Conservation (phyloP, 2,797 vertebrate genomes). For the Phaenicophaeus curvirostris region DNA sequence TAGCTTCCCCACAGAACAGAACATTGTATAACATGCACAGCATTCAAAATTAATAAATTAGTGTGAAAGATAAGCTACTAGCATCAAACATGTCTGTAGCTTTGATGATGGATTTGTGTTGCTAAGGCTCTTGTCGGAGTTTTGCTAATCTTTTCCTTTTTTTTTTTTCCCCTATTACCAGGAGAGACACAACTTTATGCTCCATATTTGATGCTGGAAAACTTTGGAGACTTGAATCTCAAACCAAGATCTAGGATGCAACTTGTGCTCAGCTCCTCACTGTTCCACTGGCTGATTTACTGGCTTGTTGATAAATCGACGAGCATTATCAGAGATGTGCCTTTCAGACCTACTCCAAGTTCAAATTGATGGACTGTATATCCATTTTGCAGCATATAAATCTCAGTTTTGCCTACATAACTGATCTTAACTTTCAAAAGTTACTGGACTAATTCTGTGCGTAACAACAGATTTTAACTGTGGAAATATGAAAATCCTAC, state of each 20-base stretch:
- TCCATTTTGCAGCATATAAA: not conserved
- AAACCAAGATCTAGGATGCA: not conserved
- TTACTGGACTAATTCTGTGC: not conserved
- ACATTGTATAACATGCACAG: not conserved
- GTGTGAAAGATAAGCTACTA: constrained; percentile 46
- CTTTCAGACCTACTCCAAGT: not conserved
- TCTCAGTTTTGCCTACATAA: not conserved
- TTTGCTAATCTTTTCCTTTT: not conserved
- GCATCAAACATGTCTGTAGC: constrained; percentile 25
- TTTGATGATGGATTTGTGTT: constrained; percentile 58
- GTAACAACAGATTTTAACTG: not conserved
- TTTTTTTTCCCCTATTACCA: not conserved
- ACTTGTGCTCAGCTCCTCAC: not conserved
- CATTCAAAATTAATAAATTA: constrained; percentile 61
- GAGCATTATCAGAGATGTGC: not conserved
- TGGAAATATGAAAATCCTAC: not conserved
- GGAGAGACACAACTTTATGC: not conserved
- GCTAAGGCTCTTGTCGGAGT: not conserved
- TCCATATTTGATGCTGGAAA: not conserved
- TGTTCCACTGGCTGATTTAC: not conserved
- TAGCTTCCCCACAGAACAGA: constrained; percentile 17
- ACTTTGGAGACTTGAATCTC: not conserved
- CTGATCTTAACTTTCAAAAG: not conserved
- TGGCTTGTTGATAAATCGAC: not conserved
- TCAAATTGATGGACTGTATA: not conserved